Evolutionary conservation across 2,888 invertebrate species (phyloP).

Genomic region (Invenusta paracnida): DNA sequence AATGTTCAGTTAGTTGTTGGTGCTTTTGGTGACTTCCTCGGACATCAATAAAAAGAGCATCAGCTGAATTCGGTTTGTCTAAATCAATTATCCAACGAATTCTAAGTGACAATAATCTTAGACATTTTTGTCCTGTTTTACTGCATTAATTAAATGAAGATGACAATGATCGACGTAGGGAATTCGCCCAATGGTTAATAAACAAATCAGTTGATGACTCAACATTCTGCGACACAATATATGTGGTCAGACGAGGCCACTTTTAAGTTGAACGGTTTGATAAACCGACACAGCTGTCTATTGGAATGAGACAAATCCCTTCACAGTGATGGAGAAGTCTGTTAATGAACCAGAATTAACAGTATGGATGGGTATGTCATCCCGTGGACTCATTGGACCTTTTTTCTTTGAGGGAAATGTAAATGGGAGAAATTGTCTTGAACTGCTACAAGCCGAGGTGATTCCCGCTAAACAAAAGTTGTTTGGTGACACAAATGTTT

Average conservation of each 20-base stretch:
- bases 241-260: neutral
- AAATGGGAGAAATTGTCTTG: too few relatives aligned
- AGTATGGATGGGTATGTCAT: neutral
- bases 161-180: neutral
- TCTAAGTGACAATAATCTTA: neutral
- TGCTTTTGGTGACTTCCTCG: neutral
- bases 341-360: neutral
- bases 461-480: neutral
- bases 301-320: neutral
- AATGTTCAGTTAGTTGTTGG: neutral
- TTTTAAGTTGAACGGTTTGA: neutral
- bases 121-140: neutral
- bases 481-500: neutral
- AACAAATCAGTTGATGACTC: neutral
- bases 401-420: neutral
- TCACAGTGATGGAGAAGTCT: neutral
- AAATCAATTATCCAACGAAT: neutral
- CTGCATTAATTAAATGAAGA: neutral
- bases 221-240: neutral
- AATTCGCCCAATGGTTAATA: neutral
- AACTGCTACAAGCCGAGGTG: neutral
- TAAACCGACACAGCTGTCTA: neutral
- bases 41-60: neutral
- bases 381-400: neutral
- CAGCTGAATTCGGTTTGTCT: neutral